Evolutionary conservation across 1,140 invertebrate species (phyloP), one percentile per base, ranked within the genome.

Genomic region (Drosophila bocki): DNA sequence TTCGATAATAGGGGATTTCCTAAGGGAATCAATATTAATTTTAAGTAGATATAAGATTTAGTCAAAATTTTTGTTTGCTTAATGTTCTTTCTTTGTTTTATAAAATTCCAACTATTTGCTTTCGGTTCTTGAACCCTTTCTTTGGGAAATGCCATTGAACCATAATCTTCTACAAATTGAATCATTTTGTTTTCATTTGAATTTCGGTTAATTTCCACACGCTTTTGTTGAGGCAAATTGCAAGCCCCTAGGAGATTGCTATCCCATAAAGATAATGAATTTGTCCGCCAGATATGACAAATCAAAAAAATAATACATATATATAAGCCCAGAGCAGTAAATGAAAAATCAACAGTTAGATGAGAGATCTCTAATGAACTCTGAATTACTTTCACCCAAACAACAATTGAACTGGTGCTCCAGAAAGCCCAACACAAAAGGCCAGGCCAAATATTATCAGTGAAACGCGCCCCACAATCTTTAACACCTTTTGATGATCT

Each of bases 401-500:
- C 76, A 77, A 57, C 45, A 78, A 78, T 69, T 78, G 56, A 72
- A 72, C 44, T 35, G 45, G 64, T 48, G 53, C 51, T 32, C 41
- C 35, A 79, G 29, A 53, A 50, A 53, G 53, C 22, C 42, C 3
- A n/a, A 41, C 41, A 60, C 60, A 81, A 71, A 78, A 78, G 79
- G 68, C 68, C 74, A 76, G 51, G 58, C 56, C 56, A 76, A 83
- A 70, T 76, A 83, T 84, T 84, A 84, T 84, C 81, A 84, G 81
- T 76, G 76, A 80, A 80, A 82, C 58, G 80, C 42, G 47, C 58
- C 35, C 75, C 64, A 80, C 81, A 84, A 84, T 84, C 81, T 84
- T 84, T 80, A 84, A 84, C 81, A 84, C 81, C 81, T 84, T 78
- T 78, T 84, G 81, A 84, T 84, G 81, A 84, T 84, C 81, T 84